Base-by-base conservation (phyloP, 2,888 invertebrate species). In the Meta bourneti region DNA sequence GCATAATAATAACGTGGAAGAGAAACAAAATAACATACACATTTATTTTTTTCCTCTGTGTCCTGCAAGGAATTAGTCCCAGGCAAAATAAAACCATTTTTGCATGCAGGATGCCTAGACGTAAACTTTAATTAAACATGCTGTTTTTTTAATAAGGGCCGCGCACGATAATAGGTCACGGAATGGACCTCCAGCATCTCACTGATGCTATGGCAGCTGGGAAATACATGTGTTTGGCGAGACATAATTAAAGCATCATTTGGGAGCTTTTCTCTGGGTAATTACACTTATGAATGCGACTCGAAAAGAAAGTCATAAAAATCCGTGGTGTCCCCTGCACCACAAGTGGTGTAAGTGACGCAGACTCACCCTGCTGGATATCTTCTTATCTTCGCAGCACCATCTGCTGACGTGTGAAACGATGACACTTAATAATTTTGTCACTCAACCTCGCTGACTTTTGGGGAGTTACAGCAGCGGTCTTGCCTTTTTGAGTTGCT, bases 51-150 rank as follows among this genome's bases (percentile, higher is more conserved):
- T 69, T 7, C 48, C 34, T 20, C 48, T 9, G 20, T 54, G 51
- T 52, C 69, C 11, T 9, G 61, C 9, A 49, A 34, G 69, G 81
- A 61, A 81, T 81, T 69, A 81, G 78, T 52, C 48, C n/a, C 34
- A 0, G 20, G 48, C 54, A 48, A 81, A 81, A 81, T 69, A 69
- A 69, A 81, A 81, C 11, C 69, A 81, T 81, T 20, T 81, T 70
- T 34, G 81, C 34, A 81, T 81, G 69, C 81, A 16, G 34, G 11
- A 48, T 48, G 81, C 71, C 52, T 71, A 83, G 49, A 72, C 82
- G 70, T 83, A 72, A 83, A 83, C 72, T 83, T 72, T 83, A 83
- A 83, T 83, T 82, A 82, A 82, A 71, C 82, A 82, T 82, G 70
- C 69, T 82, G 52, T 34, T n/a, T 49, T 82, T 79, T 79, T 79